A percentile compares a stretch with the other conserved stretches of the same genome.
Evolutionary conservation across 2,888 invertebrate species (phyloP).

Genomic region (Callosobruchus maculatus): DNA sequence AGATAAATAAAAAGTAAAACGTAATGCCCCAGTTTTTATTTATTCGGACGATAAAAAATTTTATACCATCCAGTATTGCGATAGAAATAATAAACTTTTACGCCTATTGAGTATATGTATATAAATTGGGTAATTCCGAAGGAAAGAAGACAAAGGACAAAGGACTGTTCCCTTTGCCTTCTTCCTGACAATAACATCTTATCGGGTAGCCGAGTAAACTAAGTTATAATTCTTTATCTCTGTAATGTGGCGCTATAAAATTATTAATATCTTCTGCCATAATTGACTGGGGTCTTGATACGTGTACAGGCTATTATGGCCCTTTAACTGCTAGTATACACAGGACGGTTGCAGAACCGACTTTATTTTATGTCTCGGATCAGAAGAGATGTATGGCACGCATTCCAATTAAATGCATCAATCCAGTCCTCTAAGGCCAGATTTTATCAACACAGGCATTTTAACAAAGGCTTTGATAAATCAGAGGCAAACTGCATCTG

Average conservation of each 20-base stretch:
- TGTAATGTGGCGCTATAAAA: constrained; percentile 43
- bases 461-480: too few relatives aligned
- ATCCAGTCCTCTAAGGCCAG: too few relatives aligned
- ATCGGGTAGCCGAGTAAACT: constrained; percentile 29
- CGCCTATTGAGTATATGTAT: constrained; percentile 33
- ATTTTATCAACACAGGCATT: too few relatives aligned
- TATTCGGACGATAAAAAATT: constrained; percentile 36
- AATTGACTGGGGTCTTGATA: constrained; percentile 45
- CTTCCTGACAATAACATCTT: constrained; percentile 17
- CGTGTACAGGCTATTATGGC: constrained; percentile 44
- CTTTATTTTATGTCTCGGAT: constrained; percentile 15
- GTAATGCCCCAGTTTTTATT: constrained; percentile 33
- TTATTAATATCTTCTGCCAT: constrained; percentile 47
- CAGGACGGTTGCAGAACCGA: constrained; percentile 23
- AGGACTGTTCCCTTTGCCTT: constrained; percentile 13
- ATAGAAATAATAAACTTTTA: constrained; percentile 38
- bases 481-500: too few relatives aligned
- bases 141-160: constrained; percentile 22
- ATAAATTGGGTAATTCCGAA: constrained; percentile 30
- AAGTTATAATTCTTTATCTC: constrained; percentile 46
- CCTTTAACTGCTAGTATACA: constrained; percentile 36
- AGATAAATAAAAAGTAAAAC: constrained; percentile 29
- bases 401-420: neutral
- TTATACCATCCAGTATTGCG: constrained; percentile 34
- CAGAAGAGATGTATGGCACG: constrained; percentile 4